phyloP scores from a whole-genome alignment of 2,888 invertebrate species.

The Agrotis puta region DNA sequence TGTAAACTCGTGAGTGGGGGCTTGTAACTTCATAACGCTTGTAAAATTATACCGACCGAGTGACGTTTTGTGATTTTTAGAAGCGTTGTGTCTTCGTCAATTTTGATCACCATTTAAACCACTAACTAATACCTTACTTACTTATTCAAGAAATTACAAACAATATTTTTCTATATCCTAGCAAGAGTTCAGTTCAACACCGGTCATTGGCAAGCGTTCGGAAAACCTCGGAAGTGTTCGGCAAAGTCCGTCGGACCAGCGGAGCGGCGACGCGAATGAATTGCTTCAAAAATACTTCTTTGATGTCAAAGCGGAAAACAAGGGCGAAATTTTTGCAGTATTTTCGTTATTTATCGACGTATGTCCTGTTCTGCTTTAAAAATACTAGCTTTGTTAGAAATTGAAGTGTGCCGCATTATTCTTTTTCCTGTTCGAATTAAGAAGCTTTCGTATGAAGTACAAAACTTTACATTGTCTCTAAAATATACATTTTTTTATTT shows the following conservation, averaged over 20 bases:
- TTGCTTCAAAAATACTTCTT: conserved; percentile 54
- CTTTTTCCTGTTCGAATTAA: background rate
- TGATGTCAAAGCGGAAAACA: conserved; percentile 54
- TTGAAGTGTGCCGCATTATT: background rate
- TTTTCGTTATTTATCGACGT: conserved; percentile 37
- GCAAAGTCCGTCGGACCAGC: conserved; percentile 12
- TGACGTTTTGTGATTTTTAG: no score
- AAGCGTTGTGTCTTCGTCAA: no score
- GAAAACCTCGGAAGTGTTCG: conserved; percentile 32
- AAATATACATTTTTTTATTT: no score
- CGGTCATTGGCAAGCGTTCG: conserved; percentile 22
- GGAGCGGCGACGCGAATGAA: conserved; percentile 49
- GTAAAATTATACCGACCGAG: no score
- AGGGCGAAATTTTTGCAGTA: conserved; percentile 20
- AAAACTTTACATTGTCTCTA: no score
- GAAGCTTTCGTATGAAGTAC: no score
- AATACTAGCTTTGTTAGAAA: background rate
- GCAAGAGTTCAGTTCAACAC: background rate
- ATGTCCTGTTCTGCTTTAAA: conserved; percentile 5
- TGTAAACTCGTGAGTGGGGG: no score
- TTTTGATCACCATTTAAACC: no score
- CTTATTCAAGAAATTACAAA: no score
- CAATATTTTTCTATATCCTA: background rate
- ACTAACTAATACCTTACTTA: no score
- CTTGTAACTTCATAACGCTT: no score